Evolutionary conservation across 2,797 vertebrate species (phyloP).

Genomic region (Gymnoscopelus braueri): DNA sequence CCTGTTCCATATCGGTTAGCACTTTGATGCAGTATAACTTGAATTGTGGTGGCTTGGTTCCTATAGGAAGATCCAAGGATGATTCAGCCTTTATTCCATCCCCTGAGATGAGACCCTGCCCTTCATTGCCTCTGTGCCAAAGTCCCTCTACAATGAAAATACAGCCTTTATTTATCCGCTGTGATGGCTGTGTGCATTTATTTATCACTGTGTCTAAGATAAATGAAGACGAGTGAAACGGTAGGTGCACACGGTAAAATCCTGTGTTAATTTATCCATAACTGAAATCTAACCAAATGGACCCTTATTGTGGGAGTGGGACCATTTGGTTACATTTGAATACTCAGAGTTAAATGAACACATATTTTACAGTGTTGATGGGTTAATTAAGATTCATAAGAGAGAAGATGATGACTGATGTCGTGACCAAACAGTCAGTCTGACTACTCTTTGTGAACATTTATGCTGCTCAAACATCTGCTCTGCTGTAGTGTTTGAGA

Average conservation of each 20-base stretch:
- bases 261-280: no score
- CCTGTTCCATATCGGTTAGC: no score
- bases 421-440: constrained; percentile 7
- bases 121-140: constrained; percentile 50
- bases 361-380: not conserved
- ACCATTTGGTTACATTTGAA: no score
- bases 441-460: constrained; percentile 18
- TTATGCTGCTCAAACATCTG: constrained; percentile 39
- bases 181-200: constrained; percentile 6
- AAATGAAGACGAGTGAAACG: constrained; percentile 46
- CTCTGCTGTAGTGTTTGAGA: constrained; percentile 17
- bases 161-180: constrained; percentile 24
- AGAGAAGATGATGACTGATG: constrained; percentile 13
- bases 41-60: constrained; percentile 34
- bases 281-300: no score
- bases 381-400: constrained; percentile 25
- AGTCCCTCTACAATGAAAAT: constrained; percentile 35
- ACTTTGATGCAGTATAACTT: not conserved
- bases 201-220: constrained; percentile 7
- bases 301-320: no score
- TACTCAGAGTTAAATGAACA: no score
- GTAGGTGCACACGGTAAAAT: constrained; percentile 32
- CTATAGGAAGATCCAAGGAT: constrained; percentile 54
- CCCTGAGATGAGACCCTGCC: constrained; percentile 60
- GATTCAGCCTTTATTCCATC: constrained; percentile 67